Evolutionary conservation across 2,888 invertebrate species (phyloP), one percentile per base, ranked within the genome.

Genomic region (Coelinius sp.): DNA sequence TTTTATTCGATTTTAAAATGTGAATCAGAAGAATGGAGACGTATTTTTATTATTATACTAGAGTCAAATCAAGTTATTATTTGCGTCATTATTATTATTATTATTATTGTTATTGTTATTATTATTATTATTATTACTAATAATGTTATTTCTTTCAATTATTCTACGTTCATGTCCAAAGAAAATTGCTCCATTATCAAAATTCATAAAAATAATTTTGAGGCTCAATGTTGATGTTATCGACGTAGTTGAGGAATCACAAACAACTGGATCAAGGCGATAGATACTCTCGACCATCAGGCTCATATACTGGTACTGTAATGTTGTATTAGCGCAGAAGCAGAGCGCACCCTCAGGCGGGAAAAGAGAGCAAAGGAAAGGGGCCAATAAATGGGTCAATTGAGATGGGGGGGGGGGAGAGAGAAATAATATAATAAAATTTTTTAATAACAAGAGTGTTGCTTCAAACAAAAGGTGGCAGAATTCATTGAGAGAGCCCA

Each of bases 241-340:
- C 74, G 71, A 75, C 77, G 71, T 77, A 78, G 75, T 71, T 76
- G 75, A 76, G 76, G 77, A 76, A 76, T 78, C 78, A 76, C 74
- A 72, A 72, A 75, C 71, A 73, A 79, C 79, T 79, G 79, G 76
- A 79, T 78, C 65, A 73, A 73, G n/a, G 72, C 67, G 75, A 76
- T 74, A 71, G 73, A 7, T 63, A 59, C 59, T 56, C 38, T 63
- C 63, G n/a, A n/a, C n/a, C 12, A 22, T 41, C 73, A 70, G 74
- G 63, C 65, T 67, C 27, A 68, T 65, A 70, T 64, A 63, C 64
- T 62, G n/a, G 27, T 38, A 7, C 7, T 38, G 59, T 52, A 25
- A 67, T 22, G 67, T 59, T 65, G 62, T 49, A 20, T 67, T 62
- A 75, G 74, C 75, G 71, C 71, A 38, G 67, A 70, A 72, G 53